Evolutionary conservation across 2,797 vertebrate genomes (phyloP).

Genomic region (Craterocephalus amniculus): DNA sequence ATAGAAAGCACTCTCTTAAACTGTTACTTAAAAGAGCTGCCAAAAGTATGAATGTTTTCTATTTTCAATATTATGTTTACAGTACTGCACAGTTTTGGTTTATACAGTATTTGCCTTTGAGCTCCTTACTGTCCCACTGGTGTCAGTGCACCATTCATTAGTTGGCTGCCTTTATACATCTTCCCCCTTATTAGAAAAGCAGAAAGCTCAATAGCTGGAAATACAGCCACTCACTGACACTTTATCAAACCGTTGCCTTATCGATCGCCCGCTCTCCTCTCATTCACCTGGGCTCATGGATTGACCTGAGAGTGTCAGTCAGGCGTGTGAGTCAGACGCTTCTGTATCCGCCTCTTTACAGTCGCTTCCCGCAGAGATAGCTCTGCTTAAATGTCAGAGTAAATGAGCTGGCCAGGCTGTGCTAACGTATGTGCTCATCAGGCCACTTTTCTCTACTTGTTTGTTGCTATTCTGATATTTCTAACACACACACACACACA

Average conservation of each 20-base stretch:
- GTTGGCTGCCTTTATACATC: slow-evolving; percentile 70
- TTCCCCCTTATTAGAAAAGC: slow-evolving; percentile 66
- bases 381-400: slow-evolving; percentile 73
- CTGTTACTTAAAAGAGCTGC: neutral
- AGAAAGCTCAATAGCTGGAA: slow-evolving; percentile 59
- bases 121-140: slow-evolving; percentile 1
- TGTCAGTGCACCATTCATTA: slow-evolving; percentile 59
- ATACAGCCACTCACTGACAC: slow-evolving; percentile 66
- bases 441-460: slow-evolving; percentile 45
- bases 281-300: slow-evolving; percentile 67
- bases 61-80: neutral
- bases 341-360: slow-evolving; percentile 53
- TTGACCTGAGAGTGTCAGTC: slow-evolving; percentile 61
- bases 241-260: slow-evolving; percentile 62
- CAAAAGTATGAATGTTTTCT: neutral
- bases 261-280: slow-evolving; percentile 60
- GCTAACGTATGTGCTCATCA: slow-evolving; percentile 49
- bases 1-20: rapidly evolving
- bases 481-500: slow-evolving; percentile 15
- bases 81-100: neutral
- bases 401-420: slow-evolving; percentile 70
- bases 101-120: slow-evolving; percentile 1
- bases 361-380: slow-evolving; percentile 55
- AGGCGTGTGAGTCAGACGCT: slow-evolving; percentile 50
- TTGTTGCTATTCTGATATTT: slow-evolving; percentile 38